A percentile compares a stretch with the other conserved stretches of the same genome.
phyloP scores from a whole-genome alignment of 2,797 vertebrate genomes.

The Channa striata region DNA sequence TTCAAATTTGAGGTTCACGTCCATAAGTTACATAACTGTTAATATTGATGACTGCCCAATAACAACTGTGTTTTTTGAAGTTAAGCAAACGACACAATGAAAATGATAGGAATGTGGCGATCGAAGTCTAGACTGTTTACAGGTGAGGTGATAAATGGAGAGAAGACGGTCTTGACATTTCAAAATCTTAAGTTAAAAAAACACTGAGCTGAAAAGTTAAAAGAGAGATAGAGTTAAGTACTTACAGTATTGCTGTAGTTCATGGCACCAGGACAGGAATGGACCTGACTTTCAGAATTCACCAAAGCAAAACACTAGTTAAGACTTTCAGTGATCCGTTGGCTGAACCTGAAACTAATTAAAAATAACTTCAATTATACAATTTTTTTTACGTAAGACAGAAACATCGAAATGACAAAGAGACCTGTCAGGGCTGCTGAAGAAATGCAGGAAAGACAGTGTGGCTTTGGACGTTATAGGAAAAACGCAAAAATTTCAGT shows the following conservation, averaged over 20 bases:
- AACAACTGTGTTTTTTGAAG: slow-evolving; percentile 2
- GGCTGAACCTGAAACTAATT: slow-evolving; percentile 10
- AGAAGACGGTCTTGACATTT: slow-evolving; percentile 10
- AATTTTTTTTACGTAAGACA: slow-evolving; percentile 1
- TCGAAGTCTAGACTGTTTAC: slow-evolving; percentile 21
- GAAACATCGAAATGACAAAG: slow-evolving; percentile 7
- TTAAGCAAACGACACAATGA: too few species aligned
- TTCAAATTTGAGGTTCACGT: slow-evolving; percentile 37
- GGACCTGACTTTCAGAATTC: neutral
- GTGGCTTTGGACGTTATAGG: neutral
- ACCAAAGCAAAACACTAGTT: slow-evolving; percentile 13
- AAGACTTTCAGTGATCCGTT: slow-evolving; percentile 6
- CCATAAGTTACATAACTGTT: slow-evolving; percentile 49
- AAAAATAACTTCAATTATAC: slow-evolving; percentile 1
- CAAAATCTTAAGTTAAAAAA: too few species aligned
- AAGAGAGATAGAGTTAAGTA: neutral
- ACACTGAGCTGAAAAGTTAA: slow-evolving; percentile 1
- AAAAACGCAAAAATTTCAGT: neutral
- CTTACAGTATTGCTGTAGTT: slow-evolving; percentile 3
- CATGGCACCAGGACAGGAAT: neutral
- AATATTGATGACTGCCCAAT: slow-evolving; percentile 55
- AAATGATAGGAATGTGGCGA: slow-evolving; percentile 16
- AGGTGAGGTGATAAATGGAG: neutral
- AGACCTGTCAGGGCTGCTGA: neutral
- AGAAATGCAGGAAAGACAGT: slow-evolving; percentile 3